Percentiles rank a stretch among this genome's conserved stretches.
Conservation (phyloP, 2,797 vertebrate species). For the Chanos chanos region DNA sequence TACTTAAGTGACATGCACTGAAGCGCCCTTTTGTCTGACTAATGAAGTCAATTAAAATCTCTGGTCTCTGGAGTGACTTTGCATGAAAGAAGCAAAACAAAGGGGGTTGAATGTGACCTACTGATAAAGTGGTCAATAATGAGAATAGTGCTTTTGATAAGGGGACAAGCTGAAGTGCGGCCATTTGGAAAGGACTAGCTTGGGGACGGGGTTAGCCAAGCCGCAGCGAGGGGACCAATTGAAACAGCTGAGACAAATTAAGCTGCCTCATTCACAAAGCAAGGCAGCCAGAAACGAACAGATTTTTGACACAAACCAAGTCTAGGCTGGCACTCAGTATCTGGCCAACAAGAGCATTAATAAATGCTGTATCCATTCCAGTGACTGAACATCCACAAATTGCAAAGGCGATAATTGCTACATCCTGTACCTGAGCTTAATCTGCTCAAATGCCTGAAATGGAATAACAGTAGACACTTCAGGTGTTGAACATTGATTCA, state of each 20-base stretch:
- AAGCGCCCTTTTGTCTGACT: conserved; percentile 15
- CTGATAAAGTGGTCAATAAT: conserved; percentile 30
- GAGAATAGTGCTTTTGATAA: conserved; percentile 23
- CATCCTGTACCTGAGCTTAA: too few relatives aligned
- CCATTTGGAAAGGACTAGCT: not conserved
- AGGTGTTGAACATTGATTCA: too few relatives aligned
- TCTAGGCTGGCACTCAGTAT: too few relatives aligned
- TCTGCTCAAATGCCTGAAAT: too few relatives aligned
- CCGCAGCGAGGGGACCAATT: not conserved
- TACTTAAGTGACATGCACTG: conserved; percentile 14
- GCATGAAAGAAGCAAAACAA: conserved; percentile 29
- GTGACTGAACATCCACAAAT: too few relatives aligned
- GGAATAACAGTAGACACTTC: too few relatives aligned
- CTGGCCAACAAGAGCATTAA: too few relatives aligned
- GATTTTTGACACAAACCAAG: too few relatives aligned
- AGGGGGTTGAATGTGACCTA: conserved; percentile 26
- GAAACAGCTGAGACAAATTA: not conserved
- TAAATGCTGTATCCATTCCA: too few relatives aligned
- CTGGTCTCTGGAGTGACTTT: conserved; percentile 17
- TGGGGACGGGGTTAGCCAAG: not conserved
- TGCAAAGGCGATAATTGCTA: too few relatives aligned
- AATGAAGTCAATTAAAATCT: conserved; percentile 39
- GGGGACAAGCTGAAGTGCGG: not conserved
- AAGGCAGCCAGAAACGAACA: not conserved
- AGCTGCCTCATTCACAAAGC: too few relatives aligned